Conservation (phyloP, 2,888 invertebrate species). For the Ametastegia equiseti region DNA sequence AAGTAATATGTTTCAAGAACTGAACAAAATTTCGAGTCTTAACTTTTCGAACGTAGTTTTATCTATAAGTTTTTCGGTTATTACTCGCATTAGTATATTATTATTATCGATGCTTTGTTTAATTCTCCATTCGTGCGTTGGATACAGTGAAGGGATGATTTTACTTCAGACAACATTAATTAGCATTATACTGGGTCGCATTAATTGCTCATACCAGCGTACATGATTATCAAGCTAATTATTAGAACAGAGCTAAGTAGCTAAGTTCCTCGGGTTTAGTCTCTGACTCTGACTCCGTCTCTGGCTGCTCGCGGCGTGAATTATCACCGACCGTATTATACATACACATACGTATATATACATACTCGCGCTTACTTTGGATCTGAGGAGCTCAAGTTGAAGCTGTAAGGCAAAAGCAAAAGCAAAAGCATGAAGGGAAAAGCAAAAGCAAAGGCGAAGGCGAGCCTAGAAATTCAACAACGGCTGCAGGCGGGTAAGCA, state of each 20-base stretch:
- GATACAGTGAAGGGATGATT: no score
- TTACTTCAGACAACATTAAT: no score
- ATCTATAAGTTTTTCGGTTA: no score
- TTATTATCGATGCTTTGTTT: not conserved
- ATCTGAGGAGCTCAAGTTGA: no score
- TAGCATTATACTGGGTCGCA: constrained; percentile 27
- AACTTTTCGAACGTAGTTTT: no score
- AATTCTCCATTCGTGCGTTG: not conserved
- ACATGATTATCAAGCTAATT: constrained; percentile 73
- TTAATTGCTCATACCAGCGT: constrained; percentile 30
- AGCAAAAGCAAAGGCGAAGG: constrained; percentile 1
- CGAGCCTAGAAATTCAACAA: not conserved
- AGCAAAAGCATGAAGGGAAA: no score
- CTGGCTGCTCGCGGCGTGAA: constrained; percentile 5
- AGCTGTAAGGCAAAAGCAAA: no score
- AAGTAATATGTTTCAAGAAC: no score
- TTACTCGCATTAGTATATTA: not conserved
- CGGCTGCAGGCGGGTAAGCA: not conserved
- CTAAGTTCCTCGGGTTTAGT: constrained; percentile 66
- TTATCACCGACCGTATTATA: constrained; percentile 36
- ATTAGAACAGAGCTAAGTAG: constrained; percentile 73
- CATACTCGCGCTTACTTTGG: no score
- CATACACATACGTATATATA: no score
- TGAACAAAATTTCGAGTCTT: no score
- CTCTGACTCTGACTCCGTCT: not conserved